Evolutionary conservation across 2,113 vertebrate species (phyloP).

Genomic region (Arizona elegans): DNA sequence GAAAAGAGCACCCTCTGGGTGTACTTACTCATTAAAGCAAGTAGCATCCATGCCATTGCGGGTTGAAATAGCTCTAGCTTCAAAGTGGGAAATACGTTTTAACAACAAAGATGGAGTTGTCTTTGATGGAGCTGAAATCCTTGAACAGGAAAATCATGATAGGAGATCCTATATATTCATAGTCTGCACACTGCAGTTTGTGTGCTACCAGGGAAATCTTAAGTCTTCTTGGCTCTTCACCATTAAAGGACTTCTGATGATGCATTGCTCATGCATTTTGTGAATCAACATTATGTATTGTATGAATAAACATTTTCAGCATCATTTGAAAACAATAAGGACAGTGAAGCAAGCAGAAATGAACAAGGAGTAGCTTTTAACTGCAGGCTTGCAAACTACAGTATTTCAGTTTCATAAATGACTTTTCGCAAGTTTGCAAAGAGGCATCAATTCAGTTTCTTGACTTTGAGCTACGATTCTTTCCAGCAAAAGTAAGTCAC

Average conservation of each 20-base stretch:
- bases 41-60: background rate
- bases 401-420: background rate
- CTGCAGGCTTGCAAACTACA: background rate
- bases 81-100: background rate
- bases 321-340: background rate
- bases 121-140: background rate
- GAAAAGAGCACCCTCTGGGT: background rate
- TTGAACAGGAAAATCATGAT: background rate
- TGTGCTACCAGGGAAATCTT: background rate
- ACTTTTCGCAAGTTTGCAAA: background rate
- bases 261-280: background rate
- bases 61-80: background rate
- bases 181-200: background rate
- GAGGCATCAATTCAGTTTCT: background rate
- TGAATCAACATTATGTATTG: background rate
- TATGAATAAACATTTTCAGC: background rate
- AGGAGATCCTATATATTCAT: background rate
- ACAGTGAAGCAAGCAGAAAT: background rate
- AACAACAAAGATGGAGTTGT: background rate
- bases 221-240: too few relatives aligned
- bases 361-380: background rate
- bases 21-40: background rate
- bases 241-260: background rate
- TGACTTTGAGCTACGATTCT: background rate
- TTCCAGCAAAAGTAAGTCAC: background rate